Base-by-base conservation (phyloP, 2,797 vertebrate species). In the Mionectes olivaceus region DNA sequence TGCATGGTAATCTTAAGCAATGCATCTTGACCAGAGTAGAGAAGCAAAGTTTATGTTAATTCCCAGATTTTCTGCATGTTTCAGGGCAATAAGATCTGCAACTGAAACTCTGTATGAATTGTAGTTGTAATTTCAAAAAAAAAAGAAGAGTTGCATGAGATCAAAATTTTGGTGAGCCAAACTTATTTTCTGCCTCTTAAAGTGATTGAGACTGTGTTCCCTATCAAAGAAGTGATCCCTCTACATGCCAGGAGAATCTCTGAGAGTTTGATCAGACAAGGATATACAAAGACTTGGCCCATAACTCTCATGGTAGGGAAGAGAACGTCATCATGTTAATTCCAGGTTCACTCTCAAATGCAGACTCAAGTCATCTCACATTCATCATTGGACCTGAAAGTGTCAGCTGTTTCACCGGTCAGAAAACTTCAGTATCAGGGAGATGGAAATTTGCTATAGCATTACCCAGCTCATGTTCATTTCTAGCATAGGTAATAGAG, bases 301-400 rank as follows among this genome's bases (percentile, higher is more conserved):
- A 3, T 37, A 59, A n/a, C 14, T 60, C n/a, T 82, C 16, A 15
- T 0, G 56, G 46, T 22, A 81, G 33, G 11, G 13, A 88, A 19
- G 10, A 81, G 18, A 63, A 39, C 28, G 47, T 7, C 21, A 11
- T 21, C 12, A 23, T 4, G 2, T 32, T 41, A 88, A 65, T 28
- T 55, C 27, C 19, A 52, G 44, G 25, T 23, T 93, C 14, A 25
- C 21, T 46, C 47, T 63, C 65, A 70, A 33, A 65, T 25, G 27
- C 59, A 32, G 22, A 17, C 5, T 37, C 0, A 0, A 23, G 19
- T 50, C 33, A 53, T 39, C 33, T 33, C 44, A 50, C 30, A 6
- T 5, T 83, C 37, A 7, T 18, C 30, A 32, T 37, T 59, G 41
- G 32, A 43, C 25, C 41, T 67, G 53, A 78, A 81, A 78, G 16